A percentile compares a stretch with the other conserved stretches of the same genome.
Conservation (phyloP, 2,888 invertebrate genomes). For the Rhimphoctona megacephalus region DNA sequence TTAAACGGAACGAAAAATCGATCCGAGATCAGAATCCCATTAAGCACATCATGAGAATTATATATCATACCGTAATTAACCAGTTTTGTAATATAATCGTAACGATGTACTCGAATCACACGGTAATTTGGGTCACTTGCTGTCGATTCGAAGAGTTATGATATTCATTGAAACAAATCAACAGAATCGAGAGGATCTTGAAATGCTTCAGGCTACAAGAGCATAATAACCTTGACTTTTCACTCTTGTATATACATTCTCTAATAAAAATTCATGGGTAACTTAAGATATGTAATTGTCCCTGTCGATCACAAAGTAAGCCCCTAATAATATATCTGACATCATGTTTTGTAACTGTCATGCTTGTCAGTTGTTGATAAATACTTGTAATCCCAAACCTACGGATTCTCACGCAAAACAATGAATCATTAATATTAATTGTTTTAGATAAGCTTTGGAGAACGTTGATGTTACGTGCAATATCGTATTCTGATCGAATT, state of each 20-base stretch:
- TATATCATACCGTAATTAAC: neutral
- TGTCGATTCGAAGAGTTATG: conserved; percentile 37
- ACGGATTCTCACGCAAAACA: neutral
- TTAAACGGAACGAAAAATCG: conserved; percentile 22
- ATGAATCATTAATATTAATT: conserved; percentile 8
- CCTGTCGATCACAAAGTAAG: conserved; percentile 2
- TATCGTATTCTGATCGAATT: neutral
- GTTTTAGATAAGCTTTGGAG: neutral
- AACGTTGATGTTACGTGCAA: neutral
- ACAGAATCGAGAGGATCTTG: conserved; percentile 9
- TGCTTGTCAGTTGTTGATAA: neutral
- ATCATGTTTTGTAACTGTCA: neutral
- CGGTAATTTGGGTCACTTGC: conserved; percentile 49
- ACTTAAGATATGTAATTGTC: conserved; percentile 16
- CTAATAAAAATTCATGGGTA: conserved; percentile 48
- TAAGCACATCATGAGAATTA: neutral
- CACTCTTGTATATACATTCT: conserved; percentile 33
- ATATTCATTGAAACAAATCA: conserved; percentile 24
- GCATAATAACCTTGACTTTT: conserved; percentile 41
- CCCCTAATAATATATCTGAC: neutral
- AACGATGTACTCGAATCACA: conserved; percentile 14
- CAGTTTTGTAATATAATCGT: conserved; percentile 19
- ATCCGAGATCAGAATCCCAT: conserved; percentile 33
- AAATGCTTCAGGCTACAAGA: conserved; percentile 30
- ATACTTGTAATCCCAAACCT: neutral